Conservation (phyloP, 2,797 vertebrate species). For the Enteromius argenteus region DNA sequence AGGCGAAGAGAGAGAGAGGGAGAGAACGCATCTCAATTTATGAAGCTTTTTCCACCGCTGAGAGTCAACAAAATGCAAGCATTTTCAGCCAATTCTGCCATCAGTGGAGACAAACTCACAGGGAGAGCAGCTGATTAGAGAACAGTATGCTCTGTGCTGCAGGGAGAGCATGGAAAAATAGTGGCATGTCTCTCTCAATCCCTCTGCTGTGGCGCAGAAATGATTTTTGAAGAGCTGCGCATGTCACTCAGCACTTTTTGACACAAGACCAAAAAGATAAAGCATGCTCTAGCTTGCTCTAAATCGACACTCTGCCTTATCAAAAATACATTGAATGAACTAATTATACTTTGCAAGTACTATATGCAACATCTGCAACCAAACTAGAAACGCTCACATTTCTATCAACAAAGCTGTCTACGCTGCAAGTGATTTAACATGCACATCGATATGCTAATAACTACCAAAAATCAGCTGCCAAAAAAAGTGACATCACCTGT, state of each 20-base stretch:
- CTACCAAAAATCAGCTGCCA: neutral
- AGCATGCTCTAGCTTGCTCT: neutral
- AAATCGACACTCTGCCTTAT: neutral
- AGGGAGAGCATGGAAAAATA: constrained; percentile 24
- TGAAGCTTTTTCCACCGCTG: constrained; percentile 47
- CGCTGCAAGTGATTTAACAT: neutral
- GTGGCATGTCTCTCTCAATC: constrained; percentile 32
- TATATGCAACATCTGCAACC: neutral
- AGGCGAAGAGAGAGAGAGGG: constrained; percentile 39
- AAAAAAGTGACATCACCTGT: neutral
- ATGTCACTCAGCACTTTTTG: constrained; percentile 15
- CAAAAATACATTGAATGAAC: constrained; percentile 10
- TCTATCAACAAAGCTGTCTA: neutral
- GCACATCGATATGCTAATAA: neutral
- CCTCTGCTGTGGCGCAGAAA: constrained; percentile 23
- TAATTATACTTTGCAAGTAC: neutral
- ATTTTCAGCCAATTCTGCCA: constrained; percentile 45
- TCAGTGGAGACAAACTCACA: constrained; percentile 42
- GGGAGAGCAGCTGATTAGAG: constrained; percentile 42
- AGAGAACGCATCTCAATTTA: constrained; percentile 60
- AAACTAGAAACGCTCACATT: neutral
- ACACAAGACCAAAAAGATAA: neutral
- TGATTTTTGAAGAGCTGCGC: constrained; percentile 11
- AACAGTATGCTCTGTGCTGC: constrained; percentile 42
- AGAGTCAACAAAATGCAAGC: constrained; percentile 51